Evolutionary conservation across 2,113 vertebrate genomes (phyloP).

Genomic region (Dicentrarchus labrax): DNA sequence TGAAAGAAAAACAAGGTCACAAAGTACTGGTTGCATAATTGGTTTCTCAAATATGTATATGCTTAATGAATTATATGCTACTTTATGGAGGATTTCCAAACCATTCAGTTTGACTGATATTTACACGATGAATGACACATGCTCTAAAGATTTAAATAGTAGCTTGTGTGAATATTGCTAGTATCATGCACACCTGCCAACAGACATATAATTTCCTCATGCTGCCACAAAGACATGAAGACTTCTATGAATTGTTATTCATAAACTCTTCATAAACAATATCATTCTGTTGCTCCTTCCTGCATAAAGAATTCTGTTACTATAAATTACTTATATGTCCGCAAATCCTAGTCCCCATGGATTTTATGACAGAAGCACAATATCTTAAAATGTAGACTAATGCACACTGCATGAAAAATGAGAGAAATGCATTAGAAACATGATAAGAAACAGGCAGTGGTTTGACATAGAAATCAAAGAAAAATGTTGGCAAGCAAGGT

Average conservation of each 20-base stretch:
- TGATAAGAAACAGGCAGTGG: not conserved
- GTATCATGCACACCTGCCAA: conserved; percentile 3
- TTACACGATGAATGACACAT: not conserved
- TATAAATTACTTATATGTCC: not conserved
- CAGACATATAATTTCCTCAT: conserved; percentile 19
- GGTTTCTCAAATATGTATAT: conserved; percentile 38
- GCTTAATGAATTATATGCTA: conserved; percentile 45
- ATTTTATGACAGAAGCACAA: not conserved
- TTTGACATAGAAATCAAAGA: conserved; percentile 11
- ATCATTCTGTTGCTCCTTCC: not conserved
- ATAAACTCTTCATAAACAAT: not conserved
- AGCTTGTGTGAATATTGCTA: conserved; percentile 24
- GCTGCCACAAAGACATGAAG: not conserved
- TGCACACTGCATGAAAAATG: not conserved
- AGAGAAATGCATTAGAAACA: not conserved
- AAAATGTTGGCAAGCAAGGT: not conserved
- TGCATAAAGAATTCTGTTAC: not conserved
- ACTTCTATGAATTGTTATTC: not conserved
- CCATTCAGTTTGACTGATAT: conserved; percentile 29
- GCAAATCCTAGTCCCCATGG: not conserved
- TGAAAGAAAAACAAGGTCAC: conserved; percentile 63
- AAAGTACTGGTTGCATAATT: conserved; percentile 28
- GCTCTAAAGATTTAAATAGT: conserved; percentile 23
- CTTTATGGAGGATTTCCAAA: conserved; percentile 20
- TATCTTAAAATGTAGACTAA: not conserved